These are phyloP conservation scores for Rhegmatorhina hoffmannsi DNA, from an alignment of 2,113 vertebrate genomes.

Conservation along the genomic window DNA sequence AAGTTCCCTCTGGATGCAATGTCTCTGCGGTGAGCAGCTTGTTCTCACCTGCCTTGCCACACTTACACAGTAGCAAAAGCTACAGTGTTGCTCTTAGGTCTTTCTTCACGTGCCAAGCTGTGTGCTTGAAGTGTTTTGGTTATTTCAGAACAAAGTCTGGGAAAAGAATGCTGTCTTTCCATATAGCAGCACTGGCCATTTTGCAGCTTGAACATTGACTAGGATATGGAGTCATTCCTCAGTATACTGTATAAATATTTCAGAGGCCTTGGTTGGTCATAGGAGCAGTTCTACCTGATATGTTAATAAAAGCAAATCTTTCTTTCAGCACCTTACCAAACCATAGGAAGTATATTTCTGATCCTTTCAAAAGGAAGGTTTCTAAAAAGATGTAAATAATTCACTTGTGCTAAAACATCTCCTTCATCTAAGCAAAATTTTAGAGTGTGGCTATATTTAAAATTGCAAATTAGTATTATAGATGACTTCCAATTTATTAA, in stretches of 20 bases:
- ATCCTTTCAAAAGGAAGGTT: neutral
- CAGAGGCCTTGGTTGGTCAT: neutral
- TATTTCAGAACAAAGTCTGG: neutral
- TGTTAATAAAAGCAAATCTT: neutral
- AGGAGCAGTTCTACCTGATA: neutral
- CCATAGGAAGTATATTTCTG: neutral
- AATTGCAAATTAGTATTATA: constrained; percentile 6
- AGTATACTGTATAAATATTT: constrained; percentile 4
- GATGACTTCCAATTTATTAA: constrained; percentile 21
- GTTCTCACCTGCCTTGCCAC: neutral
- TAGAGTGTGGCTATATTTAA: neutral
- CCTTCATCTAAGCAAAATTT: neutral
- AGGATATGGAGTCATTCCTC: neutral
- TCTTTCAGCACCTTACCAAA: neutral
- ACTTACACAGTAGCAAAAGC: neutral
- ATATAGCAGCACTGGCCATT: neutral
- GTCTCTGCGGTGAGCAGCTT: neutral
- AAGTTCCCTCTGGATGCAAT: neutral
- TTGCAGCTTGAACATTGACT: neutral
- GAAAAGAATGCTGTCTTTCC: neutral
- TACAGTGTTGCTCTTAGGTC: neutral
- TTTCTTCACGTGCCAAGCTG: neutral
- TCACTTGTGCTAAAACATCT: neutral
- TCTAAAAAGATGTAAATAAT: constrained; percentile 30
- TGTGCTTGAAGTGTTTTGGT: neutral